phyloP scores from a whole-genome alignment of 2,113 vertebrate genomes.

The Esox niger region DNA sequence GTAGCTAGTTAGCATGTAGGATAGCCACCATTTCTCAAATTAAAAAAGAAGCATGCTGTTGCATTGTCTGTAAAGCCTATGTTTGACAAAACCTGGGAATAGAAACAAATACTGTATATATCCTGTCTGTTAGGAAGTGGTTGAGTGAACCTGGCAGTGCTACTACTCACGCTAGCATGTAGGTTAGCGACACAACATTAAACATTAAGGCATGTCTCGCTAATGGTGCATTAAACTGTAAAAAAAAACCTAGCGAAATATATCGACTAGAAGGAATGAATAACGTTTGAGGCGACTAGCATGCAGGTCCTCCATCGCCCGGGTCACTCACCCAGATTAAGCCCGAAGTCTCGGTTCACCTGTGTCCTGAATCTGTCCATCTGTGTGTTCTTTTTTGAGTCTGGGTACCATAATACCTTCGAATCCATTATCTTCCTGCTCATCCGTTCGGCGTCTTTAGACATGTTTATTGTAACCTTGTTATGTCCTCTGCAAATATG shows the following conservation, averaged over 20 bases:
- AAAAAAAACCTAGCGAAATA: background rate
- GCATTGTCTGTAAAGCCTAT: no score
- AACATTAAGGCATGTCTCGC: no score
- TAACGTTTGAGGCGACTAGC: background rate
- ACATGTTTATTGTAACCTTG: constrained; percentile 73
- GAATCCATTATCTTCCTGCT: constrained; percentile 85
- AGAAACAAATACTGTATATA: no score
- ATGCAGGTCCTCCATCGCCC: background rate
- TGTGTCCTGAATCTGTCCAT: constrained; percentile 88
- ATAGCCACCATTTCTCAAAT: no score
- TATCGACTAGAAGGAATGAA: background rate
- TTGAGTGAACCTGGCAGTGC: no score
- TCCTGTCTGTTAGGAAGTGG: no score
- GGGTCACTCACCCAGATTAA: constrained; percentile 83
- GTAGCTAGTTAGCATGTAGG: no score
- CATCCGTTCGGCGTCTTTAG: constrained; percentile 69
- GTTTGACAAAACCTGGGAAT: no score
- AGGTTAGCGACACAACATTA: no score
- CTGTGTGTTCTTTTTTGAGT: constrained; percentile 86
- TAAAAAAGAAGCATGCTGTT: no score
- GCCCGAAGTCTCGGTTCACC: constrained; percentile 77
- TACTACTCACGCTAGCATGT: no score
- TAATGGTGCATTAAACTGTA: no score
- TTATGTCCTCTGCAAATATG: background rate
- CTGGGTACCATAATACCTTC: constrained; percentile 91